Conservation (phyloP, 1,140 invertebrate species). For the Zaprionus nigranus region DNA sequence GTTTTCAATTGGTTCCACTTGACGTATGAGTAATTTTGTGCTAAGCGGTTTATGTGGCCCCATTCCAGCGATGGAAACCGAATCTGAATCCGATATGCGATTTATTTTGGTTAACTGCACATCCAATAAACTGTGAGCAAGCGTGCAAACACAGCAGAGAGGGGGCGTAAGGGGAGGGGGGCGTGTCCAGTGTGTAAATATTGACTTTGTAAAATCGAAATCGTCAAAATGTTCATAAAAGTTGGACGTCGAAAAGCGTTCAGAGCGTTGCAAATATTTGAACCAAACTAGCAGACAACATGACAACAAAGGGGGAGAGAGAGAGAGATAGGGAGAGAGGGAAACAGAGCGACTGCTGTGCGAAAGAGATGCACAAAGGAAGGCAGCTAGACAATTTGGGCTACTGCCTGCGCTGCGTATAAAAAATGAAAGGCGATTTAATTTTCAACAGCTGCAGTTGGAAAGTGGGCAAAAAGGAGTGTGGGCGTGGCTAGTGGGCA, state of each 20-base stretch:
- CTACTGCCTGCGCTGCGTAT: conserved; percentile 33
- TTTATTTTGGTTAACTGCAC: conserved; percentile 81
- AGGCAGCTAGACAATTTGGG: conserved; percentile 1
- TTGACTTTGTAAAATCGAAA: conserved; percentile 79
- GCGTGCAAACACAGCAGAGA: not conserved
- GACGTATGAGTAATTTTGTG: conserved; percentile 75
- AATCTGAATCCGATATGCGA: conserved; percentile 69
- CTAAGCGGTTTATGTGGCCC: conserved; percentile 70
- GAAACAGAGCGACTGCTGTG: not conserved
- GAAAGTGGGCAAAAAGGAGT: not conserved
- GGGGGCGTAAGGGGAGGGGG: not conserved
- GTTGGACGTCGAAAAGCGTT: conserved; percentile 64
- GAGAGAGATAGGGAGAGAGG: not conserved
- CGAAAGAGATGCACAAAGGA: conserved; percentile 15
- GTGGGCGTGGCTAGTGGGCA: conserved; percentile 15
- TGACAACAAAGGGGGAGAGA: conserved; percentile 17
- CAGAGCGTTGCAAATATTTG: conserved; percentile 72
- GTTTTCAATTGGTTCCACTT: conserved; percentile 48
- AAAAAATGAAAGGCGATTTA: conserved; percentile 80
- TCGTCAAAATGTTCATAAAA: conserved; percentile 80
- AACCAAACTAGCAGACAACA: conserved; percentile 62
- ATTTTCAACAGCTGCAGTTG: conserved; percentile 68
- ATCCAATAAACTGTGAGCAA: conserved; percentile 73
- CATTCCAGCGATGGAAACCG: not conserved
- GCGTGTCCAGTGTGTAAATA: conserved; percentile 64